These are phyloP conservation scores for Macrostomum lignano DNA, from an alignment of 1,140 invertebrate genomes.

Conservation along the genomic window DNA sequence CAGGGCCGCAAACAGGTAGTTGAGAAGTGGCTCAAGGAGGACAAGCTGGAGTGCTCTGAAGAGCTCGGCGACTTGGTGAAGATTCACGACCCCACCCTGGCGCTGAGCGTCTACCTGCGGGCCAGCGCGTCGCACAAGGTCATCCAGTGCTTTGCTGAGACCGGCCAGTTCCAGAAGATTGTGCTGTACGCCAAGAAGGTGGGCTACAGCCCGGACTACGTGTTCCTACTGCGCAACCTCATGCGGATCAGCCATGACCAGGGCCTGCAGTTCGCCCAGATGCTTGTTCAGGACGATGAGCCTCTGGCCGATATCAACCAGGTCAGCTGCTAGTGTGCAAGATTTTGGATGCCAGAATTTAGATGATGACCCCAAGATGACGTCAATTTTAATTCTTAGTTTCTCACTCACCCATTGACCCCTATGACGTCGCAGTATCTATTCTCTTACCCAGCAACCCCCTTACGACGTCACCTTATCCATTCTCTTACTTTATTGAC, in stretches of 20 bases:
- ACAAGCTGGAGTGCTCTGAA: slow-evolving; percentile 93
- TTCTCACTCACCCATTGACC: no score
- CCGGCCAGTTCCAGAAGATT: slow-evolving; percentile 96
- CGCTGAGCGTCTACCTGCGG: slow-evolving; percentile 75
- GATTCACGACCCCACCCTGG: slow-evolving; percentile 79
- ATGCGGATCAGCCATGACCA: slow-evolving; percentile 92
- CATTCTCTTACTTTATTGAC: no score
- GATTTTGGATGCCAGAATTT: no score
- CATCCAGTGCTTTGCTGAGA: slow-evolving; percentile 97
- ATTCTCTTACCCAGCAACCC: no score
- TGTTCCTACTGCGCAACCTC: slow-evolving; percentile 71
- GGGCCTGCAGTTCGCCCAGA: slow-evolving; percentile 36
- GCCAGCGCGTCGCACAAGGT: slow-evolving; percentile 95
- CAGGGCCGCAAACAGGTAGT: slow-evolving; percentile 71
- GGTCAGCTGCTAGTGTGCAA: no score
- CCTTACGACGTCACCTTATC: no score
- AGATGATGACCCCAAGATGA: no score
- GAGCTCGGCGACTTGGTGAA: slow-evolving; percentile 62
- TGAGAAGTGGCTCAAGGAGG: slow-evolving; percentile 97
- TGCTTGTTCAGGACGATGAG: slow-evolving; percentile 87
- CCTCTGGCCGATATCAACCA: slow-evolving; percentile 84
- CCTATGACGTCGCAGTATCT: no score
- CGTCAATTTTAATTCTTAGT: no score
- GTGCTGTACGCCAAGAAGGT: slow-evolving; percentile 97
- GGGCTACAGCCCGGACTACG: slow-evolving; percentile 86